Conservation (phyloP, 2,888 invertebrate genomes). For the Anticlea derivata region DNA sequence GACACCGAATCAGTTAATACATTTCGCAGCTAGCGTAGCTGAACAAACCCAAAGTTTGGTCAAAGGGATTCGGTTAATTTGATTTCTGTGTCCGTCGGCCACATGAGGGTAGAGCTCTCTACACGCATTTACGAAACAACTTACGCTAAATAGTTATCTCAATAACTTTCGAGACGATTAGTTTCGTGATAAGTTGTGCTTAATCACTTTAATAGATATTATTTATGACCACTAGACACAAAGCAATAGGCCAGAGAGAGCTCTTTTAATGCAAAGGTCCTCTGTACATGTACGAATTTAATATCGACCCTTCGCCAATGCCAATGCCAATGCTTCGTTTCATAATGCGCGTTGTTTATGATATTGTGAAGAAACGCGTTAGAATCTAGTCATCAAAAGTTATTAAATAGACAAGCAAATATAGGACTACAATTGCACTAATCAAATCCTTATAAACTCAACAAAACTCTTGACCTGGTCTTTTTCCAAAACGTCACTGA, state of each 20-base stretch:
- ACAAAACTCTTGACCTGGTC: too few relatives aligned
- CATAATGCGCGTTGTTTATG: too few relatives aligned
- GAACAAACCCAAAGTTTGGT: constrained; percentile 57
- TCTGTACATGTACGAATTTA: too few relatives aligned
- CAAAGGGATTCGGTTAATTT: constrained; percentile 69
- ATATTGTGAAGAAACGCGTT: too few relatives aligned
- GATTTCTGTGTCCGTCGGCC: constrained; percentile 63
- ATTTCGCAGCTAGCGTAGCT: constrained; percentile 53
- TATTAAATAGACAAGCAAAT: too few relatives aligned
- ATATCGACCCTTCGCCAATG: too few relatives aligned
- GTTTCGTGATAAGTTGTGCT: constrained; percentile 20
- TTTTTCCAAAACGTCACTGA: too few relatives aligned
- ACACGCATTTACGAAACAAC: constrained; percentile 53
- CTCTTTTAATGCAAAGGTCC: background rate
- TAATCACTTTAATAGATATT: constrained; percentile 22
- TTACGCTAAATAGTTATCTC: constrained; percentile 27
- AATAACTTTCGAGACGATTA: constrained; percentile 32
- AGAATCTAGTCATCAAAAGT: too few relatives aligned
- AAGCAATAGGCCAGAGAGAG: background rate
- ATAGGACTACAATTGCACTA: too few relatives aligned
- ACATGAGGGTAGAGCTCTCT: constrained; percentile 50
- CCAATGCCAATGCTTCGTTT: too few relatives aligned
- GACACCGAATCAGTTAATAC: constrained; percentile 48
- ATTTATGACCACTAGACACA: constrained; percentile 12
- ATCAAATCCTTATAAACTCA: too few relatives aligned